Conservation (phyloP, 1,140 invertebrate species). For the Monochamus saltuarius region DNA sequence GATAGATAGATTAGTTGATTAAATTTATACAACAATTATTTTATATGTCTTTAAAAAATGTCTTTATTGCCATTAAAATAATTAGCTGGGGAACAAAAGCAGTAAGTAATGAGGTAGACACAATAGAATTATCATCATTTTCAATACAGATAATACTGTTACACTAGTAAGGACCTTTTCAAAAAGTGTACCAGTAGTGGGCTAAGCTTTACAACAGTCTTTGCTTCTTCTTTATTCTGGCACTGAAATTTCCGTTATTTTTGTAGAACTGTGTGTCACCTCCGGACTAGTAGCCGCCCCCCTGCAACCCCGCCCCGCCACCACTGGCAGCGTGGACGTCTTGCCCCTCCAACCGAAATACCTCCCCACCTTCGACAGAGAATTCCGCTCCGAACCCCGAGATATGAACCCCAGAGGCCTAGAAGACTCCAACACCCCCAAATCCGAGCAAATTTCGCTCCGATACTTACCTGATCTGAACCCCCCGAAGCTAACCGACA, state of each 20-base stretch:
- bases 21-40: no score
- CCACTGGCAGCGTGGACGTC: slow-evolving; percentile 64
- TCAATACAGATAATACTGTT: no score
- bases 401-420: slow-evolving; percentile 26
- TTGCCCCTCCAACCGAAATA: slow-evolving; percentile 66
- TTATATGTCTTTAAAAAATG: no score
- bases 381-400: slow-evolving; percentile 41
- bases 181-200: no score
- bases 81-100: no score
- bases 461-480: slow-evolving; percentile 24
- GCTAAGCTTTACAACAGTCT: no score
- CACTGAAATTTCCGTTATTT: not conserved
- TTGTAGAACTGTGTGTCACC: not conserved
- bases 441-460: not conserved
- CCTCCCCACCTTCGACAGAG: slow-evolving; percentile 50
- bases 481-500: slow-evolving; percentile 26
- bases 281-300: slow-evolving; percentile 17
- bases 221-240: no score
- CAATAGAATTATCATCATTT: slow-evolving; percentile 4
- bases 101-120: no score
- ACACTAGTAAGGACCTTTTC: no score
- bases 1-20: no score
- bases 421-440: slow-evolving; percentile 18
- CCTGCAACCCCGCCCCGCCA: slow-evolving; percentile 60
- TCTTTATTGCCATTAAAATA: no score